These are phyloP conservation scores for Drosophila lutescens DNA, from an alignment of 2,888 invertebrate species.

Conservation along the genomic window DNA sequence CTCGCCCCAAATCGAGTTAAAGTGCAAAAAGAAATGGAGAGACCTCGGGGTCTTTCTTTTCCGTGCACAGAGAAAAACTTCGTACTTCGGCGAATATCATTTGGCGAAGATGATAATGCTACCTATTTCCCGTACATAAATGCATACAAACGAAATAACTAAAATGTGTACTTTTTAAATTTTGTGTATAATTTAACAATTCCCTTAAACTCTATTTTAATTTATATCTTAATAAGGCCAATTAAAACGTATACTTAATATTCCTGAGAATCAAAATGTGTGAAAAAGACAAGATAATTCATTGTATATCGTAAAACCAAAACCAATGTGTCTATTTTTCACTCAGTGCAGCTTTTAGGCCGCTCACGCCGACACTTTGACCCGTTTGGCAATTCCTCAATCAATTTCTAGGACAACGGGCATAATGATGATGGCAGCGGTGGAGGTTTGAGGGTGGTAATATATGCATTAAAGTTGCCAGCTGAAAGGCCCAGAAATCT, in stretches of 20 bases:
- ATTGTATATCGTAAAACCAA: no score
- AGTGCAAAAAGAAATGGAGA: constrained; percentile 45
- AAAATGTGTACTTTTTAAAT: no score
- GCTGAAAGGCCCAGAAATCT: constrained; percentile 40
- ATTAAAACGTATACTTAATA: no score
- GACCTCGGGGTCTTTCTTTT: constrained; percentile 18
- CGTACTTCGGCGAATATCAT: background rate
- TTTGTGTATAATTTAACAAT: no score
- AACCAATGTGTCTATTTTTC: no score
- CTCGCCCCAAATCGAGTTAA: constrained; percentile 55
- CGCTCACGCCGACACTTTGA: constrained; percentile 55
- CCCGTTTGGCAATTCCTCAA: constrained; percentile 66
- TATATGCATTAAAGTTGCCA: constrained; percentile 33
- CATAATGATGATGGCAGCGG: constrained; percentile 45
- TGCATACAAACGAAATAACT: no score
- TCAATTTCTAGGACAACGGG: constrained; percentile 59
- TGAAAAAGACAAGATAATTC: no score
- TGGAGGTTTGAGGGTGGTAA: constrained; percentile 12
- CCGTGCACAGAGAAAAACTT: constrained; percentile 7
- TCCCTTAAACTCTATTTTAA: no score
- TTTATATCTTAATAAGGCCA: no score
- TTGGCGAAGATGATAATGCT: background rate
- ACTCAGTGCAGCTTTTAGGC: constrained; percentile 30
- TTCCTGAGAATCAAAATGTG: no score
- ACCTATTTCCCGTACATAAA: no score